A percentile compares a stretch with the other conserved stretches of the same genome.
These are phyloP conservation scores for Neopipo cinnamomea DNA, from an alignment of 2,113 vertebrate species.

Conservation along the genomic window DNA sequence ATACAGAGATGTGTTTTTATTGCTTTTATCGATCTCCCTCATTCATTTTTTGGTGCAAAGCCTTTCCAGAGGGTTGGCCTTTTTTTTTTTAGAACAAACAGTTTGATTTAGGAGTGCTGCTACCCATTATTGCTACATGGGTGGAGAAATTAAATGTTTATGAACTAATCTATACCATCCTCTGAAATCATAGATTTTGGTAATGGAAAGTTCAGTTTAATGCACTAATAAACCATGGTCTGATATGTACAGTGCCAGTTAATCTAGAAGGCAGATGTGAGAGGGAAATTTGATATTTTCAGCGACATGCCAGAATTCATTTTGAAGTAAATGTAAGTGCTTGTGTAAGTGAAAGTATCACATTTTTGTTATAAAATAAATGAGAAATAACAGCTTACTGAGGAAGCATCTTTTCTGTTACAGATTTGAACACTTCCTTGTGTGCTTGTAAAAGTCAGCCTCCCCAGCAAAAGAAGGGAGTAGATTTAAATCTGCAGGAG, in stretches of 20 bases:
- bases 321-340: neutral
- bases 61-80: neutral
- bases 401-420: neutral
- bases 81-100: neutral
- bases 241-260: neutral
- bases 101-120: conserved; percentile 11
- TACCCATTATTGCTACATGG: neutral
- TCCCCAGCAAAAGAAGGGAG: neutral
- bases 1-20: neutral
- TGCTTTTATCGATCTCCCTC: neutral
- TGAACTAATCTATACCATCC: conserved; percentile 22
- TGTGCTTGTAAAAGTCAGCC: neutral
- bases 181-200: conserved; percentile 24
- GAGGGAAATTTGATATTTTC: neutral
- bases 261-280: conserved; percentile 1
- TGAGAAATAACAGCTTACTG: neutral
- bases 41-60: neutral
- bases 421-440: neutral
- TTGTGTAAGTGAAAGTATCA: neutral
- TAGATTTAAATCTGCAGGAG: neutral
- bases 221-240: neutral
- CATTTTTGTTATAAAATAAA: neutral
- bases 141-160: conserved; percentile 28
- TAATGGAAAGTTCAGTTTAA: conserved; percentile 19
- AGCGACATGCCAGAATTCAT: neutral